Evolutionary conservation across 2,888 invertebrate species (phyloP).

Genomic region (Perizoma flavofasciatum): DNA sequence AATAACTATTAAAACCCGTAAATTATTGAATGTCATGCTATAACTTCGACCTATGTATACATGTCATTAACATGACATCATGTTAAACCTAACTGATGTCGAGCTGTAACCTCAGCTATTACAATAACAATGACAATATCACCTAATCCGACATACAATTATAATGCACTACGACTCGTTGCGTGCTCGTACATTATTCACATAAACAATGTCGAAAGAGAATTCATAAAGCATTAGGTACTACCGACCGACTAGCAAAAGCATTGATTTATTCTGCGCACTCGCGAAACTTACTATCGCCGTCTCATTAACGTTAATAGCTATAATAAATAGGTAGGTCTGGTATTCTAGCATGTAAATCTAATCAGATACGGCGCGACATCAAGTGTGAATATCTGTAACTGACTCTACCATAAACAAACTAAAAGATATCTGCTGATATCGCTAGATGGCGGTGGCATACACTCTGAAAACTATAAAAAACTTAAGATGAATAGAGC

Average conservation of each 20-base stretch:
- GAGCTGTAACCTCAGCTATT: slow-evolving; percentile 11
- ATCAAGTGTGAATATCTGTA: slow-evolving; percentile 32
- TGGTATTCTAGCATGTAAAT: slow-evolving; percentile 28
- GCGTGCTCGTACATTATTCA: slow-evolving; percentile 18
- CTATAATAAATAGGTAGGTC: slow-evolving; percentile 25
- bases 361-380: slow-evolving; percentile 30
- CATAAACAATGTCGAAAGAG: slow-evolving; percentile 17
- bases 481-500: not conserved
- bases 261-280: slow-evolving; percentile 29
- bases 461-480: not conserved
- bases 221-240: slow-evolving; percentile 17
- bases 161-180: slow-evolving; percentile 9
- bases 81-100: slow-evolving; percentile 9
- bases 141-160: slow-evolving; percentile 1
- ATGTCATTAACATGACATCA: slow-evolving; percentile 11
- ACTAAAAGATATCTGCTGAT: slow-evolving; percentile 29
- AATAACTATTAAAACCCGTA: too few relatives aligned
- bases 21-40: too few relatives aligned
- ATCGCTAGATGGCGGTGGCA: slow-evolving; percentile 46
- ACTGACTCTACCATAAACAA: slow-evolving; percentile 27
- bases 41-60: not conserved
- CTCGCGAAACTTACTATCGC: slow-evolving; percentile 27
- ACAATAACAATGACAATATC: slow-evolving; percentile 11
- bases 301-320: slow-evolving; percentile 28
- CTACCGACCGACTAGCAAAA: slow-evolving; percentile 13